phyloP scores from a whole-genome alignment of 2,113 vertebrate genomes.

The Leptobrachium leishanense region DNA sequence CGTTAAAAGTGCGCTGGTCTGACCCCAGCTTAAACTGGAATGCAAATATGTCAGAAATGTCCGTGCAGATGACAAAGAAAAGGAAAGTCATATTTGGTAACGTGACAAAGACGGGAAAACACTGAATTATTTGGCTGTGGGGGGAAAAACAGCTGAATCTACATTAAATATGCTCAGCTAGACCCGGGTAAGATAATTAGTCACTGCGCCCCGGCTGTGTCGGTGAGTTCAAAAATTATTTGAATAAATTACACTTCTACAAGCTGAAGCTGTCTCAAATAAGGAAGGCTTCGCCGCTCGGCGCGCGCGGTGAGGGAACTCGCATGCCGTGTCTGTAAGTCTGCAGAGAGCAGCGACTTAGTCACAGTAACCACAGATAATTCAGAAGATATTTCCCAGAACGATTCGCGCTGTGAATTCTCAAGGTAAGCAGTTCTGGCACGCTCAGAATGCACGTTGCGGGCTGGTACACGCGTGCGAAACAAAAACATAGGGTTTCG shows the following conservation, averaged over 20 bases:
- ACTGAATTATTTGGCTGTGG: neutral
- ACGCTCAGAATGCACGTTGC: neutral
- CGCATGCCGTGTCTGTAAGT: constrained; percentile 14
- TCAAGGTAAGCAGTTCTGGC: constrained; percentile 22
- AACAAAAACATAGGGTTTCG: neutral
- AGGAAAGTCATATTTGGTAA: neutral
- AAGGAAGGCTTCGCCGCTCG: neutral
- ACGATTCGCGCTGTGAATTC: constrained; percentile 17
- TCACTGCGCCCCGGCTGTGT: neutral
- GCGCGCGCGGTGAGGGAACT: constrained; percentile 4
- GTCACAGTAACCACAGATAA: constrained; percentile 37
- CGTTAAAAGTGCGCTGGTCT: no score
- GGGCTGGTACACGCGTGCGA: neutral
- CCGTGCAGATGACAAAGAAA: neutral
- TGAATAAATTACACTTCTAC: constrained; percentile 10
- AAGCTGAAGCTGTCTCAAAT: neutral
- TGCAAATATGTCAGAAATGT: neutral
- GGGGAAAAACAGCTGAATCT: neutral
- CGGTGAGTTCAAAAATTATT: neutral
- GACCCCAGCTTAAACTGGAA: neutral
- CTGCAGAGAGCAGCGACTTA: constrained; percentile 11
- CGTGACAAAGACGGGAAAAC: neutral
- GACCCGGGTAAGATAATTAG: constrained; percentile 4
- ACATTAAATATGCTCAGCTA: neutral
- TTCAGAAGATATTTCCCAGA: constrained; percentile 38